Percentiles rank a stretch among this genome's conserved stretches.
Evolutionary conservation across 1,140 invertebrate species (phyloP).

Genomic region (Scaptodrosophila lebanonensis): DNA sequence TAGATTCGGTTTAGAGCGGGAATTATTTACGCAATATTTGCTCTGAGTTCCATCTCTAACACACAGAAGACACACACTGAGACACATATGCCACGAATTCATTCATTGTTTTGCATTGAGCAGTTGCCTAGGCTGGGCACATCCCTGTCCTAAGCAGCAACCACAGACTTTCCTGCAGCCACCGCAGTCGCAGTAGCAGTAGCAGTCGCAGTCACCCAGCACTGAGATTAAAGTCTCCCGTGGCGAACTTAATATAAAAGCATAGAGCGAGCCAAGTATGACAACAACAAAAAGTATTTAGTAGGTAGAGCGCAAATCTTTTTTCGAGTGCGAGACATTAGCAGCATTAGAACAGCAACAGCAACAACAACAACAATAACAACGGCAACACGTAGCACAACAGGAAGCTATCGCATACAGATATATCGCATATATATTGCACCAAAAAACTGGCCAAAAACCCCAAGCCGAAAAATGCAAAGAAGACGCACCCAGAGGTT

Average conservation of each 20-base stretch:
- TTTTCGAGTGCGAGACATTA: conserved; percentile 72
- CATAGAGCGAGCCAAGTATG: conserved; percentile 37
- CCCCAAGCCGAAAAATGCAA: conserved; percentile 34
- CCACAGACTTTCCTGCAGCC: conserved; percentile 11
- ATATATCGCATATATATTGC: conserved; percentile 39
- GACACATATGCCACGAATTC: conserved; percentile 70
- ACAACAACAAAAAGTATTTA: conserved; percentile 54
- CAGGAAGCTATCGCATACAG: conserved; percentile 27
- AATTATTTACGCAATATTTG: too few relatives aligned
- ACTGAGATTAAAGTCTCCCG: conserved; percentile 68
- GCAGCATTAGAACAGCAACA: conserved; percentile 64
- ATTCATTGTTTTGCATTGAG: conserved; percentile 70
- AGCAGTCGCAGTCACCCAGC: conserved; percentile 31
- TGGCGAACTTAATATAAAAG: conserved; percentile 75
- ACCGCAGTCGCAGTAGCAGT: conserved; percentile 38
- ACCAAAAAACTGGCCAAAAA: conserved; percentile 26
- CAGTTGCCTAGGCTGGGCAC: background rate
- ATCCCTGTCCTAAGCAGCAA: background rate
- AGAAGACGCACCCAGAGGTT: background rate
- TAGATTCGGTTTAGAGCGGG: too few relatives aligned
- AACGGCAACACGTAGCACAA: background rate
- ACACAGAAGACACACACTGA: conserved; percentile 19
- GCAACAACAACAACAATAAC: conserved; percentile 15
- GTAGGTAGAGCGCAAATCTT: conserved; percentile 51
- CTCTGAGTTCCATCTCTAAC: conserved; percentile 27